Base-by-base conservation (phyloP, 2,888 invertebrate species). In the Lasioglossum malachurum region DNA sequence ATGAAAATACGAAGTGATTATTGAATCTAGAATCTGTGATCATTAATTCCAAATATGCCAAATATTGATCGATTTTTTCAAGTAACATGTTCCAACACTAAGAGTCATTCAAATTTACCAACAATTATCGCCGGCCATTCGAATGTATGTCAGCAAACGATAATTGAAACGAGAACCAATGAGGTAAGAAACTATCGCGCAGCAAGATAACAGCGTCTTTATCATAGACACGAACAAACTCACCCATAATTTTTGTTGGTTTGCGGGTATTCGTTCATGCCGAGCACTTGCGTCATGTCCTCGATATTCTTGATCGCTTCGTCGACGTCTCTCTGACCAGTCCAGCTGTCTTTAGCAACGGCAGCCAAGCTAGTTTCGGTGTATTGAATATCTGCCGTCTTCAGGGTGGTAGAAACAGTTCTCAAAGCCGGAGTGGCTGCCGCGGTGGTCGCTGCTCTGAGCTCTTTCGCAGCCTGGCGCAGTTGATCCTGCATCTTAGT, bases 271-370 rank as follows among this genome's bases (percentile, higher is more conserved):
- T 97, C 97, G 67, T 97, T 97, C 95, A 96, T 96, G 89, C 97
- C 97, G 35, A 98, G 96, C 19, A 97, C 97, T 91, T 98, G 97
- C 75, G 97, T 96, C 71, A 97, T 97, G 91, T 98, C 97, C 85
- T 97, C 97, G 89, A 99, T 98, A 91, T 97, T 97, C 87, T 97
- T 97, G 91, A 99, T 97, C 0, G 98, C 98, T 35, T 97, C 97
- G 94, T 99, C 99, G n/a, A 99, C 97, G 94, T 99, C 99, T 79
- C 97, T 97, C 95, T 99, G 99, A 0, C 99, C 99, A 0, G 99
- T 99, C 71, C 99, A 96, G 88, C 98, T 98, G 87, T 97, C 97
- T 92, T 97, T 97, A 3, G 97, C 97, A 0, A 98, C 97, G 88
- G 97, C 97, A 23, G 97, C 97, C 69, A 99, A 96, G 88, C 96